phyloP scores from a whole-genome alignment of 2,888 invertebrate genomes.

The Idaea straminata region DNA sequence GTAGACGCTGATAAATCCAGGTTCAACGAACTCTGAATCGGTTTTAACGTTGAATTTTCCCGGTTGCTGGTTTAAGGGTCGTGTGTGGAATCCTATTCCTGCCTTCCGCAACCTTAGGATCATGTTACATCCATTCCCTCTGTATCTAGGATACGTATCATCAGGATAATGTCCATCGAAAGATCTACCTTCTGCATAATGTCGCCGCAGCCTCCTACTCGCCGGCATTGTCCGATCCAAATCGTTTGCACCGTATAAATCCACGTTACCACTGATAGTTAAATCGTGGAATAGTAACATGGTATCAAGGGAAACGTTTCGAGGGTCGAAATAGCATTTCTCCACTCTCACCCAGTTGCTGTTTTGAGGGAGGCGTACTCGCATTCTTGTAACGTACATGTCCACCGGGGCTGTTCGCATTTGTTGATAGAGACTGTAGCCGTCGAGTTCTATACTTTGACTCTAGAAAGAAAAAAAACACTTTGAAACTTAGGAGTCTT shows the following conservation, averaged over 20 bases:
- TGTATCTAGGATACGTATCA: slow-evolving; percentile 47
- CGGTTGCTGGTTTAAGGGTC: slow-evolving; percentile 83
- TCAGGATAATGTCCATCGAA: slow-evolving; percentile 49
- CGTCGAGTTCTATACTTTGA: slow-evolving; percentile 79
- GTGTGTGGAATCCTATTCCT: slow-evolving; percentile 88
- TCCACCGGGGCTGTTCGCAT: slow-evolving; percentile 82
- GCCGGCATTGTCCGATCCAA: slow-evolving; percentile 57
- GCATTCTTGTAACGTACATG: slow-evolving; percentile 85
- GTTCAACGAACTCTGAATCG: slow-evolving; percentile 91
- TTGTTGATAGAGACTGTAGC: slow-evolving; percentile 83
- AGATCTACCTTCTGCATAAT: slow-evolving; percentile 63
- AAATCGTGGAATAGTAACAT: slow-evolving; percentile 89
- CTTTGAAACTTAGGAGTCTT: neutral
- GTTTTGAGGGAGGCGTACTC: slow-evolving; percentile 84
- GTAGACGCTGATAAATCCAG: slow-evolving; percentile 91
- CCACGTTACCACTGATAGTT: slow-evolving; percentile 88
- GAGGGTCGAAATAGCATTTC: slow-evolving; percentile 87
- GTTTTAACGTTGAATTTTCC: slow-evolving; percentile 88
- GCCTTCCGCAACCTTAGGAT: slow-evolving; percentile 87
- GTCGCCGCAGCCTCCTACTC: slow-evolving; percentile 51
- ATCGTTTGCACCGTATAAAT: slow-evolving; percentile 75
- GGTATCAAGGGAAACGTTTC: slow-evolving; percentile 87
- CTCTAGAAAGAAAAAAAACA: slow-evolving; percentile 48
- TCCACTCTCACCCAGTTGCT: slow-evolving; percentile 86
- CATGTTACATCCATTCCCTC: slow-evolving; percentile 86